Evolutionary conservation across 2,113 vertebrate species (phyloP).

Genomic region (Anolis sagrei): DNA sequence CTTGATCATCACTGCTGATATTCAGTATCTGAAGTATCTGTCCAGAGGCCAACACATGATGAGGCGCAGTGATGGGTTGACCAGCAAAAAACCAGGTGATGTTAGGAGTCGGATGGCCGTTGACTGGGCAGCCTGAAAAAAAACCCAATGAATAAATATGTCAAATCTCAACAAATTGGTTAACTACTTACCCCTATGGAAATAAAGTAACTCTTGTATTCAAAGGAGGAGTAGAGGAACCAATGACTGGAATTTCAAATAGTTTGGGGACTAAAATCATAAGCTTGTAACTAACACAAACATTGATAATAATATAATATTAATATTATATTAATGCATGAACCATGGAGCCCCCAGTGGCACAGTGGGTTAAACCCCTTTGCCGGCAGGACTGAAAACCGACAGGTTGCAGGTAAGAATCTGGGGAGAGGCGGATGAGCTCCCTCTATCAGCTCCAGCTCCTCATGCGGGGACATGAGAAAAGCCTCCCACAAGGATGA

Average conservation of each 20-base stretch:
- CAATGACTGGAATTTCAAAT: not conserved
- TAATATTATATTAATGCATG: too few relatives aligned
- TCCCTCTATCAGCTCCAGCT: too few relatives aligned
- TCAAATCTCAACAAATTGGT: not conserved
- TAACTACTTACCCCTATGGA: not conserved
- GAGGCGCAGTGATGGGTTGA: constrained; percentile 57
- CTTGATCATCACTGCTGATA: constrained; percentile 64
- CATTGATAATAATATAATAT: too few relatives aligned
- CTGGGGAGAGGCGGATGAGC: too few relatives aligned
- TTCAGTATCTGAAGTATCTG: constrained; percentile 78
- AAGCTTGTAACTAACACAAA: not conserved
- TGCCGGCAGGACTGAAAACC: too few relatives aligned
- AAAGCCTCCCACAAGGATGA: too few relatives aligned
- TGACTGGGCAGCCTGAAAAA: constrained; percentile 78
- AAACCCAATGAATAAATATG: constrained; percentile 9
- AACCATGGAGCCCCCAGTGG: too few relatives aligned
- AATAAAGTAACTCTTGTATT: too few relatives aligned
- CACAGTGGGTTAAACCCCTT: too few relatives aligned
- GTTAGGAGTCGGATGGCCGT: constrained; percentile 75
- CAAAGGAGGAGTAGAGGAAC: not conserved
- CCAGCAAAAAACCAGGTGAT: constrained; percentile 80
- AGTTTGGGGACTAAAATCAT: not conserved
- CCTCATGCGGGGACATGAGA: too few relatives aligned
- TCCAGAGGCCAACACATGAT: constrained; percentile 73
- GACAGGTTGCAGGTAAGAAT: too few relatives aligned